phyloP scores from a whole-genome alignment of 2,113 vertebrate species.

The Acrocephalus kingi region DNA sequence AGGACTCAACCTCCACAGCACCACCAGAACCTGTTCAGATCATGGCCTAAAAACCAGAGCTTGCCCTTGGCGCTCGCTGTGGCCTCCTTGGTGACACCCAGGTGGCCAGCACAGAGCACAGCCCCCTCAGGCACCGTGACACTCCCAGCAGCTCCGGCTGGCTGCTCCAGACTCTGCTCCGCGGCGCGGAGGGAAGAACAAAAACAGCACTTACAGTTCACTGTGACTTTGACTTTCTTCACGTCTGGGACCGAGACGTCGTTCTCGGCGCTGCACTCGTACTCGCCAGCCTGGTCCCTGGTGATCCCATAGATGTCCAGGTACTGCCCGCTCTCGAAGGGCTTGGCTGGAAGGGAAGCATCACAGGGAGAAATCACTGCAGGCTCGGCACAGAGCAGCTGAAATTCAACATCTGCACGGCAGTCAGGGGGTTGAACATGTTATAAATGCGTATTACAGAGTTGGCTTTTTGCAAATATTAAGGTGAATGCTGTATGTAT shows the following conservation, averaged over 20 bases:
- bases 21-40: background rate
- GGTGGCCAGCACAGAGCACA: background rate
- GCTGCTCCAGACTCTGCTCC: background rate
- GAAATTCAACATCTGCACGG: background rate
- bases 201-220: constrained; percentile 90
- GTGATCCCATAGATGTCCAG: constrained; percentile 95
- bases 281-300: constrained; percentile 94
- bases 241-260: constrained; percentile 93
- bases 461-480: too few relatives aligned
- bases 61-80: background rate
- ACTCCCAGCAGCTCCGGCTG: background rate
- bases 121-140: accelerated
- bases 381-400: background rate
- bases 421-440: background rate
- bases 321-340: constrained; percentile 93
- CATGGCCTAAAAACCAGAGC: background rate
- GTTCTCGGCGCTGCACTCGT: constrained; percentile 94
- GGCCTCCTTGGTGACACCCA: background rate
- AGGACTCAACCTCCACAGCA: background rate
- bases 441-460: too few relatives aligned
- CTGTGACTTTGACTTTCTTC: constrained; percentile 92
- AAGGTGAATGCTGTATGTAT: too few relatives aligned
- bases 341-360: constrained; percentile 81
- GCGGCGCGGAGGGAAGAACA: accelerated
- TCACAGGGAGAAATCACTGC: background rate